These are phyloP conservation scores for Linurgus olivaceus DNA, from an alignment of 2,797 vertebrate genomes.

Conservation along the genomic window DNA sequence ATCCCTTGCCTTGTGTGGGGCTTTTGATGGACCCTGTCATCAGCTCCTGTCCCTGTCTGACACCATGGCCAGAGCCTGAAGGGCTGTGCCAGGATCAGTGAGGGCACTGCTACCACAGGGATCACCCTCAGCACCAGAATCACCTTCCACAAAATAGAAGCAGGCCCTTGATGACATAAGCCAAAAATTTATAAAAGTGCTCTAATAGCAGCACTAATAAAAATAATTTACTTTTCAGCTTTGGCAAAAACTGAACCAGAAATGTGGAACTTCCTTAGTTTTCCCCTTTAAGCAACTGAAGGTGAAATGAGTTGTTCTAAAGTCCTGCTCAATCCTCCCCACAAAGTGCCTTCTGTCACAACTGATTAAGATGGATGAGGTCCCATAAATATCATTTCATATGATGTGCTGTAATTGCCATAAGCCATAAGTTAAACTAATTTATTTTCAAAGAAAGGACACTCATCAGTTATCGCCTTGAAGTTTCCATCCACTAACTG, in stretches of 20 bases:
- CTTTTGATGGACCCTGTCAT: neutral
- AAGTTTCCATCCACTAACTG: neutral
- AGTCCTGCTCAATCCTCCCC: neutral
- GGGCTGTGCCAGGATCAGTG: neutral
- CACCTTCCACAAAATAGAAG: neutral
- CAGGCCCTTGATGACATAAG: neutral
- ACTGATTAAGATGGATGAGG: neutral
- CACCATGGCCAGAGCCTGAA: neutral
- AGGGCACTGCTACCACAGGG: accelerated
- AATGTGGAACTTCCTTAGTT: neutral
- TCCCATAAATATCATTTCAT: neutral
- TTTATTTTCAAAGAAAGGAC: neutral
- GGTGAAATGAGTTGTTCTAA: conserved; percentile 2
- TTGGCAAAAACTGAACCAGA: neutral
- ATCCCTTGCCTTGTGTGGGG: neutral
- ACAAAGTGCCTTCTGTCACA: neutral
- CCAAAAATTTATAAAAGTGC: neutral
- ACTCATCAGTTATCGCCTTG: neutral
- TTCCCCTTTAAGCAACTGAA: neutral
- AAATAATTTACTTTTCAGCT: neutral
- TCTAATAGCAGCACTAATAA: neutral
- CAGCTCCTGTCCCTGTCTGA: neutral
- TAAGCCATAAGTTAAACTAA: neutral
- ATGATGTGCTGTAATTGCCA: neutral
- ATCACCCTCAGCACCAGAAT: neutral